Evolutionary conservation across 1,140 invertebrate genomes (phyloP), one percentile per base, ranked within the genome.

Genomic region (Tenebrio molitor): DNA sequence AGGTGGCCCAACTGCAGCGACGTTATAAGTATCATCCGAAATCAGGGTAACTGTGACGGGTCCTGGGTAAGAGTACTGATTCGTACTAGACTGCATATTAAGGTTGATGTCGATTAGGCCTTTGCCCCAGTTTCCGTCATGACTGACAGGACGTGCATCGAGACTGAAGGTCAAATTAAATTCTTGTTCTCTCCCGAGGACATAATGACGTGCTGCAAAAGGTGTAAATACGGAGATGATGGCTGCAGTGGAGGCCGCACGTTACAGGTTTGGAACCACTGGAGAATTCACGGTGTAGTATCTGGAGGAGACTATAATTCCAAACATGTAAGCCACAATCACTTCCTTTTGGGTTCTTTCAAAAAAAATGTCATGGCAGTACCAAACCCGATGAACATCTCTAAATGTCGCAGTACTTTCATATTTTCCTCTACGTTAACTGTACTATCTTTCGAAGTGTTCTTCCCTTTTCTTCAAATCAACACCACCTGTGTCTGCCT

Each of bases 121-220:
- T 69, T 69, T 69, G 17, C 21, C 17, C 10, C 67, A 3, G 67
- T 15, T 15, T 36, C 44, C 29, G 46, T 36, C n/a, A 69, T 69
- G 67, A 19, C 50, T 1, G 67, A 69, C 17, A 42, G 67, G 33
- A 8, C 58, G 17, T 69, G 67, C 17, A 58, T 69, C 10, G 41
- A 25, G 16, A 46, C 39, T 0, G 29, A 25, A 15, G 67, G 67
- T 2, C 5, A 23, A 7, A 29, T 14, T 7, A 53, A 50, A 58
- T 69, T 69, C 12, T 16, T 25, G 14, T 69, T 69, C 16, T 44
- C 67, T 14, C 67, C 67, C 2, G 42, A 69, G 58, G 67, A 69
- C 33, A 17, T 69, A 4, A n/a, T 69, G 6, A n/a, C 17, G 10
- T 69, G 67, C 34, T 69, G 67, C 12, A 10, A 5, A 1, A 19